Evolutionary conservation across 2,888 invertebrate species (phyloP).

Genomic region (Stenolophus ochropezus): DNA sequence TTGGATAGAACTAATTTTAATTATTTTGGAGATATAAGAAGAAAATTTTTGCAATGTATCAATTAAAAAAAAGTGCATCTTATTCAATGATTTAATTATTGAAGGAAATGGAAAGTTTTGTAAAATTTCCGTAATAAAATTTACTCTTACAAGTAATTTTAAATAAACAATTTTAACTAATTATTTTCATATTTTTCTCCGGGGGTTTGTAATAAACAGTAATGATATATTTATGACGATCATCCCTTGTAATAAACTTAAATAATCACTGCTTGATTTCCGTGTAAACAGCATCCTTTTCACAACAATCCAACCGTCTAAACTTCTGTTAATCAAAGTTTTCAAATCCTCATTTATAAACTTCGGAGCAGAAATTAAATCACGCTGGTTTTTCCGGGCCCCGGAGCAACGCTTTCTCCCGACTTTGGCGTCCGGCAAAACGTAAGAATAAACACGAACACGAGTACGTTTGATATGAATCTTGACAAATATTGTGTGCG

Average conservation of each 20-base stretch:
- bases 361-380: slow-evolving; percentile 8
- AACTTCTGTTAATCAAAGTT: slow-evolving; percentile 6
- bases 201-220: too few species aligned
- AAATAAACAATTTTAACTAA: too few species aligned
- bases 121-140: too few species aligned
- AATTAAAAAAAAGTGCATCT: background rate
- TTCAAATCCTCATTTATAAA: slow-evolving; percentile 19
- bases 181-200: too few species aligned
- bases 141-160: too few species aligned
- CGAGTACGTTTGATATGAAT: slow-evolving; percentile 16
- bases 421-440: background rate
- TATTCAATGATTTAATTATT: background rate
- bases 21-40: background rate
- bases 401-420: background rate
- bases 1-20: background rate
- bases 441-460: slow-evolving; percentile 31
- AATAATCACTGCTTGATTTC: background rate
- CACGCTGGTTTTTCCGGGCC: background rate
- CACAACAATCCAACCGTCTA: background rate
- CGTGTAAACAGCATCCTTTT: background rate
- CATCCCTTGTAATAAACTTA: background rate
- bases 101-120: too few species aligned
- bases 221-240: background rate
- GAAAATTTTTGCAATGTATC: background rate
- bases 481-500: slow-evolving; percentile 15